Evolutionary conservation across 1,140 invertebrate genomes (phyloP), one percentile per base, ranked within the genome.

Genomic region (Dryas iulia): DNA sequence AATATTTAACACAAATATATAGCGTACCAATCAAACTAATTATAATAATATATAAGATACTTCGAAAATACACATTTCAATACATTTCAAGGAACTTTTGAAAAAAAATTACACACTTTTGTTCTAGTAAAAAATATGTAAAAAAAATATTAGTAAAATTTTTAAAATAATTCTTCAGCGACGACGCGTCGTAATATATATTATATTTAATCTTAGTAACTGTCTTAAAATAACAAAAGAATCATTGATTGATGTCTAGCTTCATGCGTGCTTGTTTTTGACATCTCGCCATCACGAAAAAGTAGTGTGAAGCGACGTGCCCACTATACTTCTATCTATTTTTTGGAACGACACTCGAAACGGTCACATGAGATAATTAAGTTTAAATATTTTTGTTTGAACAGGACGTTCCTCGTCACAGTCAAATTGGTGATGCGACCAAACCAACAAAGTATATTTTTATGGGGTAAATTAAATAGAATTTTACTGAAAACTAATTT

Each of bases 201-300:
- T 54, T 39, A 24, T n/a, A 47, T 47, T 47, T 1, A 14, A 47
- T 47, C 39, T 57, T 74, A 59, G 69, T 71, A 74, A 72, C 70
- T 69, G 74, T 71, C 77, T 72, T 69, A 84, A 89, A 87, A 86
- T 86, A 89, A 25, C 24, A 80, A 76, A 79, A 66, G 71, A 84
- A 76, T 79, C 78, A 81, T 82, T 89, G 84, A 91, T 91, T 88
- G 87, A 91, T 87, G 85, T 84, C 69, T 68, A 73, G 82, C 78
- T 81, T 78, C 86, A 84, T 78, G 81, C 80, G 74, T 83, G 75
- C 77, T 85, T 80, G 80, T 84, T 86, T 89, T 84, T 88, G 86
- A 91, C 85, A 74, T 84, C 58, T 73, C 69, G 68, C 77, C 74
- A 83, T 86, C 78, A 81, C 81, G 82, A 81, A 84, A 80, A 82